A percentile compares a stretch with the other conserved stretches of the same genome.
Evolutionary conservation across 2,888 invertebrate species (phyloP).

Genomic region (Synergus umbraculus): DNA sequence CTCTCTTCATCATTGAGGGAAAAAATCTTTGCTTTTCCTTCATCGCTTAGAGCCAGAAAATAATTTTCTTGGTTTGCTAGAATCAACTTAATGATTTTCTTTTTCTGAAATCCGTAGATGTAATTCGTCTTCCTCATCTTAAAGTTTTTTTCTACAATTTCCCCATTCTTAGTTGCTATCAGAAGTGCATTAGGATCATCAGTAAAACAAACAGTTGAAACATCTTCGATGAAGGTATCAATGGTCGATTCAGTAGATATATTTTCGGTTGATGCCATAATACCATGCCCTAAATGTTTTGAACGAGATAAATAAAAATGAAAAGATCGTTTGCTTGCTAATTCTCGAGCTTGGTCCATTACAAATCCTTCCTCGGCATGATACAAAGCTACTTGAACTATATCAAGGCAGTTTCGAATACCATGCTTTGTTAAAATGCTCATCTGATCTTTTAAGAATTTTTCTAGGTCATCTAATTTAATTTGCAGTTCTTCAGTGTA

Average conservation of each 20-base stretch:
- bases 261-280: conserved; percentile 11
- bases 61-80: conserved; percentile 78
- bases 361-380: conserved; percentile 81
- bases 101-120: conserved; percentile 63
- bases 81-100: conserved; percentile 75
- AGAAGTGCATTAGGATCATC: conserved; percentile 77
- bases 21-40: conserved; percentile 81
- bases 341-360: conserved; percentile 79
- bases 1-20: conserved; percentile 59
- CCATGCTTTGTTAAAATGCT: conserved; percentile 82
- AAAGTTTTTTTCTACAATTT: conserved; percentile 81
- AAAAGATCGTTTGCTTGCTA: conserved; percentile 78
- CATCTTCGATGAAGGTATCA: conserved; percentile 76
- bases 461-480: conserved; percentile 79
- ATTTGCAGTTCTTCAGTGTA: conserved; percentile 77
- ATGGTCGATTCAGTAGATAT: conserved; percentile 30
- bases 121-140: conserved; percentile 78
- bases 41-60: conserved; percentile 81
- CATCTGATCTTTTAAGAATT: conserved; percentile 82
- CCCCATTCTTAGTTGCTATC: conserved; percentile 78
- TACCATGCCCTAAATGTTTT: conserved; percentile 69
- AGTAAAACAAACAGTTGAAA: conserved; percentile 81
- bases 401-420: conserved; percentile 79
- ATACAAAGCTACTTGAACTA: conserved; percentile 85
- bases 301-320: conserved; percentile 83